These are phyloP conservation scores for Rotaria socialis DNA, from an alignment of 2,888 invertebrate genomes.

Conservation along the genomic window DNA sequence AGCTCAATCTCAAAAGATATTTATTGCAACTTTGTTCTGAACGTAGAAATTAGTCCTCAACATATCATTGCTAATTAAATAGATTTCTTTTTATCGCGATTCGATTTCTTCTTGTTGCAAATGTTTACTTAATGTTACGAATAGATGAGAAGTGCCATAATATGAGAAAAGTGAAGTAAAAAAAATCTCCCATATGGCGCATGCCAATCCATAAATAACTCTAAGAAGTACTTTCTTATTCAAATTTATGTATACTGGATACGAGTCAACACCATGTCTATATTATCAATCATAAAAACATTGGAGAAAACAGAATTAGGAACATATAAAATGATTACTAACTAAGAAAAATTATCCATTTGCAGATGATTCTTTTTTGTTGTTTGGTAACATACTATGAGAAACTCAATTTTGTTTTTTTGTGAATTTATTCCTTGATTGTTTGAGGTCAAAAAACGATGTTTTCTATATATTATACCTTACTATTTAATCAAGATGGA, in stretches of 20 bases:
- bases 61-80: too few species aligned
- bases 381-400: too few species aligned
- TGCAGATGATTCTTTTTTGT: too few species aligned
- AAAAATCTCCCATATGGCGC: not conserved
- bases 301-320: not conserved
- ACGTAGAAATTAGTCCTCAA: too few species aligned
- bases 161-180: not conserved
- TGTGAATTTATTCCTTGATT: too few species aligned
- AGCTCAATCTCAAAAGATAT: too few species aligned
- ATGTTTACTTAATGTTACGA: not conserved
- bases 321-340: not conserved
- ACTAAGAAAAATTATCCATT: not conserved
- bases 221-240: not conserved
- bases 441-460: too few species aligned
- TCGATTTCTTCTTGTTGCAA: not conserved
- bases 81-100: too few species aligned
- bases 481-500: too few species aligned
- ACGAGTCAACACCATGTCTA: not conserved
- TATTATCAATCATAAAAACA: not conserved
- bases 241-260: not conserved
- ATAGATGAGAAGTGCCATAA: not conserved
- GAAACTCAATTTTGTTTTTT: too few species aligned
- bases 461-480: too few species aligned
- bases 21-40: too few species aligned
- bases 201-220: not conserved